Percentiles rank a stretch among this genome's conserved stretches.
These are phyloP conservation scores for Andrena bicolor DNA, from an alignment of 2,888 invertebrate genomes.

Conservation along the genomic window DNA sequence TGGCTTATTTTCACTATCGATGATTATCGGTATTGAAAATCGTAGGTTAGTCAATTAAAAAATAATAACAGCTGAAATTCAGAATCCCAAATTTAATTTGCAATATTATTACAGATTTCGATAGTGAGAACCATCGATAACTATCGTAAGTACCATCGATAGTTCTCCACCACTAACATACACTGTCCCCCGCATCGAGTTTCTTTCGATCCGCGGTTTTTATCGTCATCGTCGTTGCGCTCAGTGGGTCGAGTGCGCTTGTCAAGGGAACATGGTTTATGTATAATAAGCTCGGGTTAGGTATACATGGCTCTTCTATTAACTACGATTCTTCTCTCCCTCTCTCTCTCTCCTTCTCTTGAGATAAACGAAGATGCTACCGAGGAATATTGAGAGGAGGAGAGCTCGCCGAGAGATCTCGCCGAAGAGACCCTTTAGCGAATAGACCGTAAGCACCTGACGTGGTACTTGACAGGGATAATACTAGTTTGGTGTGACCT, in stretches of 20 bases:
- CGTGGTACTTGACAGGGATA: constrained; percentile 44
- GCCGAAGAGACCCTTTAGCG: constrained; percentile 47
- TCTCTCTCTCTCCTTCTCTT: neutral
- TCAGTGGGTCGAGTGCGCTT: constrained; percentile 75
- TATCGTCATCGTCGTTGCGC: constrained; percentile 52
- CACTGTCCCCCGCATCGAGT: constrained; percentile 54
- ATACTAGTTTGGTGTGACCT: constrained; percentile 42
- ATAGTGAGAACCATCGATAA: too few species aligned
- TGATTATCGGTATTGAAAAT: too few species aligned
- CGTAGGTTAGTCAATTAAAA: too few species aligned
- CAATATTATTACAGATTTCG: too few species aligned
- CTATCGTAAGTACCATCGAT: too few species aligned
- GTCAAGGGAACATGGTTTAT: constrained; percentile 68
- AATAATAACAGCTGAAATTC: too few species aligned
- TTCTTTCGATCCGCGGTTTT: constrained; percentile 16
- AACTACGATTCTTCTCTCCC: constrained; percentile 43
- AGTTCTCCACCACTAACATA: too few species aligned
- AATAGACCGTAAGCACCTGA: constrained; percentile 55
- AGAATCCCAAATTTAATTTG: too few species aligned
- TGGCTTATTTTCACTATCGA: too few species aligned
- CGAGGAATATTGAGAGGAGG: constrained; percentile 13
- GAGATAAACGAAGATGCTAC: constrained; percentile 6
- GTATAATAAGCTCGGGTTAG: constrained; percentile 69
- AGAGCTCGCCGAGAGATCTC: constrained; percentile 35
- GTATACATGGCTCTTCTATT: constrained; percentile 60